Evolutionary conservation across 2,797 vertebrate species (phyloP).

Genomic region (Sylvilagus floridanus): DNA sequence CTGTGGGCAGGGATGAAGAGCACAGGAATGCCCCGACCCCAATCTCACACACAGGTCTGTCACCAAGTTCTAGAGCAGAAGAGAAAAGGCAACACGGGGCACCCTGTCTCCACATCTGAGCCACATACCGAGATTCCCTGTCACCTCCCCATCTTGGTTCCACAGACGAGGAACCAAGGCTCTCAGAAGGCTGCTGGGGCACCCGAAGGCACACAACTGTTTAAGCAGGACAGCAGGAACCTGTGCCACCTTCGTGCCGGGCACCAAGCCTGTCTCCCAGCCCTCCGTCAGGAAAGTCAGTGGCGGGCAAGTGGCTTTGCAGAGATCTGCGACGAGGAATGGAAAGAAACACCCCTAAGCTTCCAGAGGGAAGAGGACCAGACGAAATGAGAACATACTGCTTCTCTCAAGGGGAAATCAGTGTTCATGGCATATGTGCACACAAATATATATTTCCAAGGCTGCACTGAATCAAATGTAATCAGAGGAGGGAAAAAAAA

Average conservation of each 20-base stretch:
- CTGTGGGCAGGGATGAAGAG: neutral
- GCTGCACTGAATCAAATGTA: slow-evolving; percentile 67
- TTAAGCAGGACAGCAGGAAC: neutral
- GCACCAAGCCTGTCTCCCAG: slow-evolving; percentile 29
- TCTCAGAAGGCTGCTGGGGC: neutral
- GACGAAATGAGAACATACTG: slow-evolving; percentile 70
- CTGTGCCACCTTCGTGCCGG: neutral
- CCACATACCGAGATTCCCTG: neutral
- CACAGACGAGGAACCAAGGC: neutral
- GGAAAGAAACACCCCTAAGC: slow-evolving; percentile 66
- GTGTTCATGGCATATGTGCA: slow-evolving; percentile 60
- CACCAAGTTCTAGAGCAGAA: neutral
- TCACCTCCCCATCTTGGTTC: neutral
- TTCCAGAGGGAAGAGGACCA: slow-evolving; percentile 72
- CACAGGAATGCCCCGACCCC: neutral
- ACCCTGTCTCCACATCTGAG: neutral
- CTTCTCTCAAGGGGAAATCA: slow-evolving; percentile 69
- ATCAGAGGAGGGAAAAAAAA: slow-evolving; percentile 19
- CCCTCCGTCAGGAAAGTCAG: slow-evolving; percentile 26
- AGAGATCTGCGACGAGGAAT: slow-evolving; percentile 44
- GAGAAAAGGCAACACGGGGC: neutral
- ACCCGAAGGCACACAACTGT: neutral
- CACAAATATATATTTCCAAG: slow-evolving; percentile 73
- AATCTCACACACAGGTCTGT: neutral
- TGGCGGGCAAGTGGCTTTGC: slow-evolving; percentile 60